Evolutionary conservation across 2,113 vertebrate genomes (phyloP).

Genomic region (Odobenus rosmarus): DNA sequence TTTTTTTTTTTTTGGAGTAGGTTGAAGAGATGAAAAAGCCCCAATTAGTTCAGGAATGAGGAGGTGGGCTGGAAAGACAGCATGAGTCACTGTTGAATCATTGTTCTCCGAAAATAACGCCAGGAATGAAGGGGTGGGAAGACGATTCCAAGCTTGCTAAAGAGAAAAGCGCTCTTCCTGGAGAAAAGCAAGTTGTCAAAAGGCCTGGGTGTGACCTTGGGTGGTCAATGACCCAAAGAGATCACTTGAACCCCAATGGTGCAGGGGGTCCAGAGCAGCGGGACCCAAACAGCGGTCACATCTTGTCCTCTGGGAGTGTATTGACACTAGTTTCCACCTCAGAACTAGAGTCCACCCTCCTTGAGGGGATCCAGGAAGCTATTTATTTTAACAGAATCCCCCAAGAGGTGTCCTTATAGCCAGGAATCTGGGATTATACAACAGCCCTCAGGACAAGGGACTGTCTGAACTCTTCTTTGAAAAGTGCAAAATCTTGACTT

Average conservation of each 20-base stretch:
- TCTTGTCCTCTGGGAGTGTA: fast-evolving
- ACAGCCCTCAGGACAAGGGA: neutral
- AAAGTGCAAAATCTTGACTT: neutral
- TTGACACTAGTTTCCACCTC: neutral
- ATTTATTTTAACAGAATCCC: neutral
- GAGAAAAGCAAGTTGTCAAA: neutral
- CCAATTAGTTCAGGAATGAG: neutral
- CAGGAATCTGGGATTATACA: neutral
- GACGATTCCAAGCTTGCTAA: neutral
- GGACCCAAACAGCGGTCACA: neutral
- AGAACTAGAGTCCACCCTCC: neutral
- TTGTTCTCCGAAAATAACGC: neutral
- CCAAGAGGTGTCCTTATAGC: neutral
- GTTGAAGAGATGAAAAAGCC: neutral
- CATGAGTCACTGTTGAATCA: neutral
- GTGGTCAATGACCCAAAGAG: neutral
- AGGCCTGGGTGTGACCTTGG: neutral
- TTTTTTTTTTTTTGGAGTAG: neutral
- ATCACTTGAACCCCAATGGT: neutral
- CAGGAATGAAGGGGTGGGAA: neutral
- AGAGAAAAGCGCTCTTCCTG: neutral
- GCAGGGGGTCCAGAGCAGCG: too few species aligned
- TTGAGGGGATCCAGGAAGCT: neutral
- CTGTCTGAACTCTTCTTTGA: neutral
- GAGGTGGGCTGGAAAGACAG: neutral